These are phyloP conservation scores for Latrodectus geometricus DNA, from an alignment of 1,140 invertebrate species.

Conservation along the genomic window DNA sequence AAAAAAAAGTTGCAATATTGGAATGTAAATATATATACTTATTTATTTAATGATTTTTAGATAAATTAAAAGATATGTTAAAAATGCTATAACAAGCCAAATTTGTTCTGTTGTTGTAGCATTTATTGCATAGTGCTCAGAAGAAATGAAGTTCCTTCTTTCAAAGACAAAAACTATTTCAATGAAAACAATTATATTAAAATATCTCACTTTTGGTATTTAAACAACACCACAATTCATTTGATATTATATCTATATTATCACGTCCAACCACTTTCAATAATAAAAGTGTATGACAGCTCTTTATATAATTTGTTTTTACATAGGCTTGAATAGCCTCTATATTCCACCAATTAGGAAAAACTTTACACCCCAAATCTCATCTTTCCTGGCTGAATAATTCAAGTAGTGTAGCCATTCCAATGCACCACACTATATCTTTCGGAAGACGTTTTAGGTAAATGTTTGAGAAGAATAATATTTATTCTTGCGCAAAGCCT, in stretches of 20 bases:
- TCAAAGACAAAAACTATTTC: conserved; percentile 38
- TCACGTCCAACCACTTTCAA: background rate
- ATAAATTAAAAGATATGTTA: conserved; percentile 58
- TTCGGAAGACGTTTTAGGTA: conserved; percentile 56
- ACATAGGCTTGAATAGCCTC: background rate
- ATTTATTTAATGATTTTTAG: conserved; percentile 19
- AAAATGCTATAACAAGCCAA: conserved; percentile 40
- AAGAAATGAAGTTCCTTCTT: conserved; percentile 1
- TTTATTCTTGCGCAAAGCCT: conserved; percentile 97
- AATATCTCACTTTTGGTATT: conserved; percentile 50
- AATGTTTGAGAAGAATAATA: conserved; percentile 3
- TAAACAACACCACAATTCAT: conserved; percentile 33
- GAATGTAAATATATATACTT: conserved; percentile 54
- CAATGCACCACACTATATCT: conserved; percentile 33
- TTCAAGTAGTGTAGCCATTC: conserved; percentile 27
- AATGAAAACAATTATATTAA: conserved; percentile 50
- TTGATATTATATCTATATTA: conserved; percentile 47
- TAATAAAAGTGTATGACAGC: background rate
- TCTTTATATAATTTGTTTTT: background rate
- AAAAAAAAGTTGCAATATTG: conserved; percentile 22
- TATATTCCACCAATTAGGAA: background rate
- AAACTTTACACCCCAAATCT: background rate
- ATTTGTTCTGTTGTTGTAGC: conserved; percentile 36
- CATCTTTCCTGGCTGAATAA: conserved; percentile 13
- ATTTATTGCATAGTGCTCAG: background rate